Evolutionary conservation across 2,113 vertebrate species (phyloP).

Genomic region (Osmerus eperlanus): DNA sequence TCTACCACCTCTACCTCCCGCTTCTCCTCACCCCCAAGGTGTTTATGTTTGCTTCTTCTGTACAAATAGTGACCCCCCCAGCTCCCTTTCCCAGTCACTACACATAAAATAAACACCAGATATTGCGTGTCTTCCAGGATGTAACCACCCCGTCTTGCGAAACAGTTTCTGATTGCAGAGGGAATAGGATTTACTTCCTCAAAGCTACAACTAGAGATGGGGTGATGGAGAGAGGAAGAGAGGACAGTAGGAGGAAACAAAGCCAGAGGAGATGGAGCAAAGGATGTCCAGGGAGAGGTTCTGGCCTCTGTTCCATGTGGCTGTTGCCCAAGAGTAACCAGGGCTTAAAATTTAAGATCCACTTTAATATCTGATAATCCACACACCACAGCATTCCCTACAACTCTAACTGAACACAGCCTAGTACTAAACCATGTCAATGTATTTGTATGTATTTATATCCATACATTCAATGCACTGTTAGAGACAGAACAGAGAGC

Average conservation of each 20-base stretch:
- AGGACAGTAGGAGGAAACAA: constrained; percentile 5
- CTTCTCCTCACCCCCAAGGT: constrained; percentile 46
- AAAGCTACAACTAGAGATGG: constrained; percentile 43
- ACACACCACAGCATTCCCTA: constrained; percentile 27
- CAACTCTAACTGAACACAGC: constrained; percentile 21
- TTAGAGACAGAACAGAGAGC: too few species aligned
- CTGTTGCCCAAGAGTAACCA: constrained; percentile 14
- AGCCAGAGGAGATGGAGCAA: neutral
- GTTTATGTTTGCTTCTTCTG: constrained; percentile 53
- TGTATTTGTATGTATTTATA: too few species aligned
- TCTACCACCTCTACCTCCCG: constrained; percentile 7
- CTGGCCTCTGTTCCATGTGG: constrained; percentile 35
- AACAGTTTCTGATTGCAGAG: constrained; percentile 46
- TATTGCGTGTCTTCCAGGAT: constrained; percentile 61
- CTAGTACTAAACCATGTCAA: too few species aligned
- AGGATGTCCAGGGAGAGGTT: constrained; percentile 11
- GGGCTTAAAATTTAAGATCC: neutral
- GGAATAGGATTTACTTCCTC: constrained; percentile 33
- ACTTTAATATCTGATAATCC: neutral
- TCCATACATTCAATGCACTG: too few species aligned
- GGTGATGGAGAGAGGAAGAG: neutral
- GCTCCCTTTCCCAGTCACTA: constrained; percentile 26
- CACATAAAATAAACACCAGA: constrained; percentile 51
- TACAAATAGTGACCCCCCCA: constrained; percentile 37
- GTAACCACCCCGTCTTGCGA: constrained; percentile 43